A percentile compares a stretch with the other conserved stretches of the same genome.
These are phyloP conservation scores for Polymixis lichenea DNA, from an alignment of 2,888 invertebrate species.

Conservation along the genomic window DNA sequence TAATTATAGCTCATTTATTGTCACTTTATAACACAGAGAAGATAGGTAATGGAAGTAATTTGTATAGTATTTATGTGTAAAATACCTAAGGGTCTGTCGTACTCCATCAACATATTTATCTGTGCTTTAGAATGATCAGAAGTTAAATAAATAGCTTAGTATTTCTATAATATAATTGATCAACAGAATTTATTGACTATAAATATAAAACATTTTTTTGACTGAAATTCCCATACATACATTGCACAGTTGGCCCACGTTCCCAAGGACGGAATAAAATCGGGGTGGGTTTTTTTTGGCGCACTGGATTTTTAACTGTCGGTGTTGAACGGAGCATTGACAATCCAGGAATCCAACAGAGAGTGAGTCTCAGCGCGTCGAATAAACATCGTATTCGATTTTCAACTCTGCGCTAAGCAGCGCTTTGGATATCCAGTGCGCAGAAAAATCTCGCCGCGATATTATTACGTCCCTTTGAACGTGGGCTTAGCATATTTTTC, in stretches of 20 bases:
- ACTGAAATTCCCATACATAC: constrained; percentile 2
- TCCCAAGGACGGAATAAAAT: too few species aligned
- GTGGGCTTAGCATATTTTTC: not conserved
- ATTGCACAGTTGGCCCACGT: not conserved
- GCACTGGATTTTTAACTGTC: too few species aligned
- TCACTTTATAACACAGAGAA: constrained; percentile 10
- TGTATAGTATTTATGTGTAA: constrained; percentile 5
- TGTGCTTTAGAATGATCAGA: constrained; percentile 24
- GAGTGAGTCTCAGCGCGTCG: too few species aligned
- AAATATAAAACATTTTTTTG: not conserved
- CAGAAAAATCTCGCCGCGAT: too few species aligned
- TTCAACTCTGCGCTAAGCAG: too few species aligned
- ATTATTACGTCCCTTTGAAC: too few species aligned
- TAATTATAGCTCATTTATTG: constrained; percentile 6
- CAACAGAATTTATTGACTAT: constrained; percentile 8
- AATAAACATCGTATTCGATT: too few species aligned
- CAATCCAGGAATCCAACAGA: too few species aligned
- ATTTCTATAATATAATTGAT: not conserved
- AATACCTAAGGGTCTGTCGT: constrained; percentile 11
- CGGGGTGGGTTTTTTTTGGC: too few species aligned
- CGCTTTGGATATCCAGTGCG: too few species aligned
- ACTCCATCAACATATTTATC: constrained; percentile 17
- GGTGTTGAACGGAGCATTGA: too few species aligned
- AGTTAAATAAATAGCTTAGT: not conserved
- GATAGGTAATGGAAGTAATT: constrained; percentile 9